These are phyloP conservation scores for Andrena praecox DNA, from an alignment of 2,888 invertebrate genomes.

Conservation along the genomic window DNA sequence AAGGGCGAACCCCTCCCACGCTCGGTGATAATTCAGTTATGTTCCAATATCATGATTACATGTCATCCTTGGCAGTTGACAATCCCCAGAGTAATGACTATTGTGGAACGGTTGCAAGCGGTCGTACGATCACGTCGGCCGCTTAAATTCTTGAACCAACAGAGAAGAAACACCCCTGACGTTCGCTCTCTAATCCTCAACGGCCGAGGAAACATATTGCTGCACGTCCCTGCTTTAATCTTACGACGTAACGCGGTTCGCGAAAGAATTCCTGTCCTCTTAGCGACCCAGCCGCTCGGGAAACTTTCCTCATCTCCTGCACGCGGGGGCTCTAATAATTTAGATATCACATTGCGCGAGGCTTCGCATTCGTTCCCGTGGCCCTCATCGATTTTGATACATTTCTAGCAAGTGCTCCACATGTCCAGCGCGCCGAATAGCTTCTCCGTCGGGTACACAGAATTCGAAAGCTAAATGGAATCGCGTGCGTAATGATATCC, in stretches of 20 bases:
- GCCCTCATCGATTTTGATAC: neutral
- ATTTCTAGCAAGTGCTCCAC: constrained; percentile 1
- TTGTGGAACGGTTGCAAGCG: constrained; percentile 64
- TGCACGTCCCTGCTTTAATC: constrained; percentile 46
- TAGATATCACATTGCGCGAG: constrained; percentile 17
- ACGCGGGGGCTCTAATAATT: constrained; percentile 41
- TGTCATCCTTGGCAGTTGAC: constrained; percentile 71
- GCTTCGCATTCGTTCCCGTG: constrained; percentile 5
- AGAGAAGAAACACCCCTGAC: constrained; percentile 22
- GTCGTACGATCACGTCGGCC: constrained; percentile 63
- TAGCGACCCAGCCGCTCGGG: neutral
- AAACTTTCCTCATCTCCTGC: constrained; percentile 49
- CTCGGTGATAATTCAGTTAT: constrained; percentile 70
- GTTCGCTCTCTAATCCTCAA: constrained; percentile 36
- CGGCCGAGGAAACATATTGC: constrained; percentile 36
- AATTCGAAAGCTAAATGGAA: neutral
- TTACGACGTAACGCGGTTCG: constrained; percentile 39
- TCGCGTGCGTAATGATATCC: neutral
- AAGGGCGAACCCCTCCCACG: constrained; percentile 54
- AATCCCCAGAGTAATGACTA: constrained; percentile 75
- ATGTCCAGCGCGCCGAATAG: constrained; percentile 8
- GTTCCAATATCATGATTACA: constrained; percentile 76
- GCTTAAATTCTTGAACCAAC: constrained; percentile 62
- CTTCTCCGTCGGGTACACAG: neutral
- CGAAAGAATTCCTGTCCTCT: constrained; percentile 44